A percentile compares a stretch with the other conserved stretches of the same genome.
Conservation (phyloP, 2,888 invertebrate genomes). For the Tridacna gigas region DNA sequence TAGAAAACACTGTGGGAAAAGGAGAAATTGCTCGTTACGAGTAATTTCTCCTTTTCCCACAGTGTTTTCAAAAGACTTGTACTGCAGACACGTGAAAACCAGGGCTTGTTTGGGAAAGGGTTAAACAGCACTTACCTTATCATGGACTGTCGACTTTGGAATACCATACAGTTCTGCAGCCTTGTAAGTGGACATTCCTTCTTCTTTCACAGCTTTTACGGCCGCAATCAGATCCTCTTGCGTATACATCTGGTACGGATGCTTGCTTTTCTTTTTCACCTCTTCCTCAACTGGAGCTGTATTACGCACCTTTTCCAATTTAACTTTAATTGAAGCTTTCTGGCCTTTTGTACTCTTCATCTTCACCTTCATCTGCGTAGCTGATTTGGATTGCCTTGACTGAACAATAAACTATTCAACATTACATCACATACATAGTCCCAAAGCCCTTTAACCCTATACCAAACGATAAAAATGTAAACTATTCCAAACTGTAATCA, state of each 20-base stretch:
- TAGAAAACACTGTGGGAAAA: too few relatives aligned
- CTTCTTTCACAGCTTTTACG: constrained; percentile 59
- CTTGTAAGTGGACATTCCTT: constrained; percentile 55
- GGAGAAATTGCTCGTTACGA: too few relatives aligned
- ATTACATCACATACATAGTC: too few relatives aligned
- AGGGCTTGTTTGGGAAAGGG: not conserved
- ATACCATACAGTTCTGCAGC: constrained; percentile 60
- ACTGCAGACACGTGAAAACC: too few relatives aligned
- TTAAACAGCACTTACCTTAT: constrained; percentile 40
- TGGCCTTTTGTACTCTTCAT: constrained; percentile 42
- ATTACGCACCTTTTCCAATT: constrained; percentile 52
- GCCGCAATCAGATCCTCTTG: constrained; percentile 56
- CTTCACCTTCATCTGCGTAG: constrained; percentile 35
- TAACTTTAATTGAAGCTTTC: constrained; percentile 44
- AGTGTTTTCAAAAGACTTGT: too few relatives aligned
- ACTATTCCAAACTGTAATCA: too few relatives aligned
- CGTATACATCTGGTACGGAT: constrained; percentile 54
- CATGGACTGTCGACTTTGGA: constrained; percentile 61
- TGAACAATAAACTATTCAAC: not conserved
- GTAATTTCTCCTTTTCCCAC: too few relatives aligned
- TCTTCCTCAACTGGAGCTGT: not conserved
- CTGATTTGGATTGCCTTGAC: constrained; percentile 18
- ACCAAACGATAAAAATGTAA: too few relatives aligned
- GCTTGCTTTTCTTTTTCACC: constrained; percentile 31
- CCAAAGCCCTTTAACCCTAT: not conserved